These are phyloP conservation scores for Brachionus angularis DNA, from an alignment of 1,140 invertebrate genomes.

Conservation along the genomic window DNA sequence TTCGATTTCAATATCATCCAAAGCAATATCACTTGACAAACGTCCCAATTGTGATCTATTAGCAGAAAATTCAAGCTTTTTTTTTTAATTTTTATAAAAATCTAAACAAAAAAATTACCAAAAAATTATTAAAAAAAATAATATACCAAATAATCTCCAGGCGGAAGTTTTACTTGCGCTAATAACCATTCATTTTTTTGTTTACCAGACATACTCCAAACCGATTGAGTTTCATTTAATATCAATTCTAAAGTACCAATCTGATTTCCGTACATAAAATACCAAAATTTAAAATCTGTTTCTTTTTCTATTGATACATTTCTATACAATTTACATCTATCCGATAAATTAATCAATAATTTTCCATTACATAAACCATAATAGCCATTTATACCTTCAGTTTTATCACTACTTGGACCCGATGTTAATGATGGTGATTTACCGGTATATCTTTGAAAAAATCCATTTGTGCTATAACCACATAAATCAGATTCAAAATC, in stretches of 20 bases:
- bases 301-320: neutral
- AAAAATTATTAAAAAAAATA: no score
- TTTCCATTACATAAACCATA: conserved; percentile 21
- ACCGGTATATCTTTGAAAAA: neutral
- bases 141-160: neutral
- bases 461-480: neutral
- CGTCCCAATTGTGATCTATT: conserved; percentile 5
- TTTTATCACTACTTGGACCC: conserved; percentile 3
- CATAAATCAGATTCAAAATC: conserved; percentile 17
- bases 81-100: no score
- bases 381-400: neutral
- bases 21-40: conserved; percentile 11
- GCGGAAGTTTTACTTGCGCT: neutral
- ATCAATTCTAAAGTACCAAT: conserved; percentile 8
- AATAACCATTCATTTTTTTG: conserved; percentile 31
- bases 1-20: conserved; percentile 3
- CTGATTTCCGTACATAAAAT: neutral
- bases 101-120: no score
- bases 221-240: neutral
- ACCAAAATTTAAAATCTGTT: conserved; percentile 24
- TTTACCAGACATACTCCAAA: neutral
- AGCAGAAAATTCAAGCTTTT: conserved; percentile 19
- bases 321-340: neutral
- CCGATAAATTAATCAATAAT: neutral
- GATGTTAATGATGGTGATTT: neutral